Evolutionary conservation across 1,140 invertebrate species (phyloP).

Genomic region (Plectrocnemia conspersa): DNA sequence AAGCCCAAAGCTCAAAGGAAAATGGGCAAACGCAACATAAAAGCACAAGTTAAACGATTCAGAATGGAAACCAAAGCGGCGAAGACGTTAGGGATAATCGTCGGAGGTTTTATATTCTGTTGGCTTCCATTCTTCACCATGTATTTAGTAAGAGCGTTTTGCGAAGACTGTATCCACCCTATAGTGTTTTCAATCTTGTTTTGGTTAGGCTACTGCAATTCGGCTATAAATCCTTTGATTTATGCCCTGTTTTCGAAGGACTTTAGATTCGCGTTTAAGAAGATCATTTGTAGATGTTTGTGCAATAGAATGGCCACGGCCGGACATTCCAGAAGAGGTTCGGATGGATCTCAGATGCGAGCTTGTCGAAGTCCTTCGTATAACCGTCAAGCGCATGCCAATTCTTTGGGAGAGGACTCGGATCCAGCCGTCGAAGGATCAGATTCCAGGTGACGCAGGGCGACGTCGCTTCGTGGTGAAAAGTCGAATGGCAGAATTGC

Average conservation of each 20-base stretch:
- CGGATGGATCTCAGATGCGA: constrained; percentile 58
- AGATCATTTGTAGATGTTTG: constrained; percentile 81
- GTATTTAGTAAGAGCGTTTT: constrained; percentile 83
- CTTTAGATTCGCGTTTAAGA: constrained; percentile 87
- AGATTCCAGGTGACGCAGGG: constrained; percentile 51
- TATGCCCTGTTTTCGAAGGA: constrained; percentile 91
- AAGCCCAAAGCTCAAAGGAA: constrained; percentile 62
- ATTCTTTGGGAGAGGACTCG: constrained; percentile 47
- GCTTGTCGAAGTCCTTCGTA: constrained; percentile 44
- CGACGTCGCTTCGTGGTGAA: constrained; percentile 25
- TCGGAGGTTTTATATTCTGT: constrained; percentile 88
- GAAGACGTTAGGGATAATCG: constrained; percentile 90
- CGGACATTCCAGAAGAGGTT: constrained; percentile 50
- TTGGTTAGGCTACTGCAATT: constrained; percentile 97
- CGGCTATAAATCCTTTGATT: constrained; percentile 88
- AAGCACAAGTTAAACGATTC: constrained; percentile 78
- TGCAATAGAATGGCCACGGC: constrained; percentile 48
- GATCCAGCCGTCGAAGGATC: constrained; percentile 48
- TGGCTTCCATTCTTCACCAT: constrained; percentile 95
- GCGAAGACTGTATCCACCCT: constrained; percentile 70
- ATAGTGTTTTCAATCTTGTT: constrained; percentile 87
- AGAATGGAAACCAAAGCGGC: constrained; percentile 91
- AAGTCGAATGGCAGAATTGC: constrained; percentile 29
- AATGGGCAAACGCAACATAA: constrained; percentile 82
- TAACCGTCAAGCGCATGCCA: constrained; percentile 39